A percentile compares a stretch with the other conserved stretches of the same genome.
These are phyloP conservation scores for Orthosia cruda DNA, from an alignment of 2,888 invertebrate species.

Conservation along the genomic window DNA sequence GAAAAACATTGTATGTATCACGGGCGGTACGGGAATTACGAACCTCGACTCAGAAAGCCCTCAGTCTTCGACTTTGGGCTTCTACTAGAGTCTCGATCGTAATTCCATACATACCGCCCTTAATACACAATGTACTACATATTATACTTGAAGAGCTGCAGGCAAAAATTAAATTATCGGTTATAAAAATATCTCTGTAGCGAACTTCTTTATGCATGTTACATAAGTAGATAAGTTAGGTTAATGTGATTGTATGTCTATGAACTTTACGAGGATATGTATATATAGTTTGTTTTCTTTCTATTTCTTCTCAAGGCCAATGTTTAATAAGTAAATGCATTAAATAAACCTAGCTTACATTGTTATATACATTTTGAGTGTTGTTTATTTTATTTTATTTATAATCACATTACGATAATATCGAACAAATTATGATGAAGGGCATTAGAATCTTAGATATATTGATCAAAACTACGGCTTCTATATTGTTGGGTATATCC, in stretches of 20 bases:
- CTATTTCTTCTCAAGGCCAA: conserved; percentile 32
- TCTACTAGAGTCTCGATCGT: too few relatives aligned
- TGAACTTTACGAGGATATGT: conserved; percentile 6
- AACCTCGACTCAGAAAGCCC: too few relatives aligned
- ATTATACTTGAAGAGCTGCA: background rate
- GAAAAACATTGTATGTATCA: too few relatives aligned
- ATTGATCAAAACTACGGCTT: too few relatives aligned
- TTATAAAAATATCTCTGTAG: conserved; percentile 2
- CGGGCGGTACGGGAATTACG: too few relatives aligned
- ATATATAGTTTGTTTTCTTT: conserved; percentile 41
- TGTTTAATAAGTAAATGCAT: conserved; percentile 17
- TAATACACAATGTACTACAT: too few relatives aligned
- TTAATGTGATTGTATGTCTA: background rate
- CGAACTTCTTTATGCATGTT: background rate
- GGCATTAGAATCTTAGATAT: too few relatives aligned
- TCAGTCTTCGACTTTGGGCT: too few relatives aligned
- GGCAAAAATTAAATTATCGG: background rate
- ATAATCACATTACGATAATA: background rate
- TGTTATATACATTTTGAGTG: conserved; percentile 26
- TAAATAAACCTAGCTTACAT: conserved; percentile 30
- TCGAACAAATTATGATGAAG: too few relatives aligned
- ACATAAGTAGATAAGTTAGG: background rate
- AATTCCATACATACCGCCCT: too few relatives aligned
- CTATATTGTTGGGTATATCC: too few relatives aligned
- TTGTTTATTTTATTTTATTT: conserved; percentile 1